Evolutionary conservation across 2,797 vertebrate species (phyloP), one percentile per base, ranked within the genome.

Genomic region (Nyctalus aviator): DNA sequence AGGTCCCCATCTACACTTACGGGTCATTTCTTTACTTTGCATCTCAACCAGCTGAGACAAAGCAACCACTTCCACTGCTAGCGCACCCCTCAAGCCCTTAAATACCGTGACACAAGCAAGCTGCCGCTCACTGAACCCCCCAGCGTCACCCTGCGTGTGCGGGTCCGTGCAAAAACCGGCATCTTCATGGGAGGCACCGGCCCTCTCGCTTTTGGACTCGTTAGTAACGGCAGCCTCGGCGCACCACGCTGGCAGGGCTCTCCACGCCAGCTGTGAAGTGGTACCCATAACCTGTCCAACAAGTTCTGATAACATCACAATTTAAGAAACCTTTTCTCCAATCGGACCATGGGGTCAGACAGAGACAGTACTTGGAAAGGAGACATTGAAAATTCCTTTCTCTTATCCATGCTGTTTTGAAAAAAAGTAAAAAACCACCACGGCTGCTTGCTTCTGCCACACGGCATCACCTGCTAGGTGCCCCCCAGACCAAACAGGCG

Each of bases 301-400:
- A 92, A 95, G 94, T 88, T 94, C 88, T 88, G 92, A 95, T 93
- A 93, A 78, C 48, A 95, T 93, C 96, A 88, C 79, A 73, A 25
- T 50, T 83, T 75, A 90, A 88, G 75, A 77, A 90, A 73, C 17
- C 27, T 90, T 86, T 95, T 64, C 68, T 81, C 86, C 77, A 94
- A 72, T 4, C 79, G 35, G 44, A 48, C 59, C 41, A 62, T 0
- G 84, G 78, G 77, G 55, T 88, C 59, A 94, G 50, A 79, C 9
- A 46, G 25, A 95, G 55, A 35, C 77, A 94, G 37, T 13, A 93
- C 50, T 8, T 59, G 9, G 32, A 87, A 75, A 88, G 72, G 2
- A 77, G 44, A 53, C 37, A 79, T 44, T 66, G 73, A 53, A 90
- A 92, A 87, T 20, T 78, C 50, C 15, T 78, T 18, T 57, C 73